Evolutionary conservation across 2,888 invertebrate species (phyloP).

Genomic region (Limnephilus rhombicus): DNA sequence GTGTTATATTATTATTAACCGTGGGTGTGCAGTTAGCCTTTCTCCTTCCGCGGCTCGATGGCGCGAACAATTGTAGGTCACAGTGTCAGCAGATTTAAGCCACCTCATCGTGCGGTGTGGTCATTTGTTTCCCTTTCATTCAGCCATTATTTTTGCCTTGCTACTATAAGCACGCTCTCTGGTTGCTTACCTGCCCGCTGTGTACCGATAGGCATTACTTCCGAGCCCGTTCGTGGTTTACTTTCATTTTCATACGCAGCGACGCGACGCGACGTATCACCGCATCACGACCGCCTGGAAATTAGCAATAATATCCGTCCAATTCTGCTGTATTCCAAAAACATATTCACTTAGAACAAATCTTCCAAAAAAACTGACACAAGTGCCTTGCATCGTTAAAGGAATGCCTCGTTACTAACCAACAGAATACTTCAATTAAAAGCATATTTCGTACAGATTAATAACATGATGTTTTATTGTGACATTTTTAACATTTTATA

Average conservation of each 20-base stretch:
- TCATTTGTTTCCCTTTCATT: background rate
- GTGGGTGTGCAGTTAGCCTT: constrained; percentile 3
- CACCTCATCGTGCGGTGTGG: background rate
- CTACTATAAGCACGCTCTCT: background rate
- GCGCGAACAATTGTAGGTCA: background rate
- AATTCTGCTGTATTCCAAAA: background rate
- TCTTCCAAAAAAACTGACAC: too few species aligned
- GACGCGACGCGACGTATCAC: background rate
- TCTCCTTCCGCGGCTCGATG: constrained; percentile 4
- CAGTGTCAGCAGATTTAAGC: background rate
- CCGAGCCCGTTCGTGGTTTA: constrained; percentile 48
- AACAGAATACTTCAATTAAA: too few species aligned
- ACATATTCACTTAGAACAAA: background rate
- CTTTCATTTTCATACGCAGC: constrained; percentile 54
- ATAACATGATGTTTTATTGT: too few species aligned
- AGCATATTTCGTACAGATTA: too few species aligned
- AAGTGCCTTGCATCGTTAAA: too few species aligned
- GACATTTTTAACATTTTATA: too few species aligned
- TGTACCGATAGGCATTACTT: constrained; percentile 32
- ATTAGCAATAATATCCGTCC: background rate
- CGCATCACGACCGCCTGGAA: background rate
- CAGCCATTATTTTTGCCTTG: background rate
- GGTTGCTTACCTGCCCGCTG: background rate
- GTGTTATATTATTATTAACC: background rate
- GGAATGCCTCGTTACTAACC: too few species aligned